A percentile compares a stretch with the other conserved stretches of the same genome.
Conservation (phyloP, 2,888 invertebrate genomes). For the Ganaspis brasiliensis region DNA sequence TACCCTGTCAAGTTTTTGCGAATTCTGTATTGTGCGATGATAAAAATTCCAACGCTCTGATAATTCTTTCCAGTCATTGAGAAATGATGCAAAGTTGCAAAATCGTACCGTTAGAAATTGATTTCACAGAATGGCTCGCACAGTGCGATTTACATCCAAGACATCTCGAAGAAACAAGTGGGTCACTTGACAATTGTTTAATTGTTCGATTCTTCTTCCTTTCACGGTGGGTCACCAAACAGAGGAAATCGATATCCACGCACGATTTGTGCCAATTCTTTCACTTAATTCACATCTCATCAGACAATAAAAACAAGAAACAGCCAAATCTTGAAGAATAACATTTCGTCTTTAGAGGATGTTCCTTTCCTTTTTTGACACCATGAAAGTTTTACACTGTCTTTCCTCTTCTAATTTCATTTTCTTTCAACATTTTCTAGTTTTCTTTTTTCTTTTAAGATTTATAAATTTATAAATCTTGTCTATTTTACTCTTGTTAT, state of each 20-base stretch:
- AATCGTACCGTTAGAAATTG: conserved; percentile 26
- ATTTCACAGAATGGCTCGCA: conserved; percentile 2
- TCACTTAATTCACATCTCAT: background rate
- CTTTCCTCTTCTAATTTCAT: too few relatives aligned
- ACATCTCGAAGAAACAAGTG: conserved; percentile 55
- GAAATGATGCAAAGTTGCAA: conserved; percentile 6
- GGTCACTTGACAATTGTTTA: conserved; percentile 69
- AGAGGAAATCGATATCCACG: conserved; percentile 3
- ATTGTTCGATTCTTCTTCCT: conserved; percentile 58
- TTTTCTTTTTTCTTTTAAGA: too few relatives aligned
- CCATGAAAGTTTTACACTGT: too few relatives aligned
- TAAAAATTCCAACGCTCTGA: conserved; percentile 1
- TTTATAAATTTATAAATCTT: too few relatives aligned
- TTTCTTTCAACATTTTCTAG: too few relatives aligned
- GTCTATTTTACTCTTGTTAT: too few relatives aligned
- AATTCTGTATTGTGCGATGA: too few relatives aligned
- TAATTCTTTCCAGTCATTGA: conserved; percentile 16
- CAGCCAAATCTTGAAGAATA: too few relatives aligned
- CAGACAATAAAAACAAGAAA: too few relatives aligned
- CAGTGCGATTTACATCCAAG: conserved; percentile 2
- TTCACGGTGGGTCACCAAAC: background rate
- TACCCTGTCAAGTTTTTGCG: too few relatives aligned
- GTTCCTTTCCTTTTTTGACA: too few relatives aligned
- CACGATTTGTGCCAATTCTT: conserved; percentile 17
- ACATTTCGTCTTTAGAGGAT: too few relatives aligned